Evolutionary conservation across 2,888 invertebrate species (phyloP), one percentile per base, ranked within the genome.

Genomic region (Campoletis raptor): DNA sequence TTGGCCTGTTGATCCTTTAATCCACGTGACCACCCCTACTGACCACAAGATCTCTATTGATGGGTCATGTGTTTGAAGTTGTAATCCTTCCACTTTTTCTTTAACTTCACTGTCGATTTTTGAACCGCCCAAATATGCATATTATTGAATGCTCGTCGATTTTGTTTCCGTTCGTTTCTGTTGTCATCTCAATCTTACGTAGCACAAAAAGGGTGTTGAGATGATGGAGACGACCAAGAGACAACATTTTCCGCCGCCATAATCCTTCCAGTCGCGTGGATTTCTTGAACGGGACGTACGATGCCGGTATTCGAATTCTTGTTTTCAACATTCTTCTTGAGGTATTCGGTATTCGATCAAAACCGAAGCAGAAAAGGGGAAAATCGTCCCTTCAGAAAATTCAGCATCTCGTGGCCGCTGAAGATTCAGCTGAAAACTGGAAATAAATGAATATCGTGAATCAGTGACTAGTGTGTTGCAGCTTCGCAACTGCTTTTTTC

Each of bases 211-310:
- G 77, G 73, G 69, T 78, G 61, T 72, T 67, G 80, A 48, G 83
- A 54, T 45, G 64, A 30, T 37, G 5, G 36, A 30, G 37, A 40
- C 21, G 37, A 10, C 70, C 61, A 74, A 82, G 72, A 82, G 79
- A 76, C 85, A 85, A 87, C 85, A 81, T 85, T 79, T 87, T 87
- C 82, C 87, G 81, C 74, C 74, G 67, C 81, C 81, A 80, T 87
- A 85, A 87, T 81, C 85, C 87, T 87, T 87, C 87, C 76, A 85
- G 87, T 79, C 67, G 73, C 76, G 70, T 85, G 85, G 78, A 64
- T 76, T 67, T 57, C 70, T 79, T 21, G 24, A 52, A 57, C 40
- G 81, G 78, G 52, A 69, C 78, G 52, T 61, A 61, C 69, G 76
- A 54, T 79, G 70, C 72, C 66, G 57, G 66, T 80, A 57, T 52